Conservation (phyloP, 2,888 invertebrate genomes). For the Harmothoe impar region DNA sequence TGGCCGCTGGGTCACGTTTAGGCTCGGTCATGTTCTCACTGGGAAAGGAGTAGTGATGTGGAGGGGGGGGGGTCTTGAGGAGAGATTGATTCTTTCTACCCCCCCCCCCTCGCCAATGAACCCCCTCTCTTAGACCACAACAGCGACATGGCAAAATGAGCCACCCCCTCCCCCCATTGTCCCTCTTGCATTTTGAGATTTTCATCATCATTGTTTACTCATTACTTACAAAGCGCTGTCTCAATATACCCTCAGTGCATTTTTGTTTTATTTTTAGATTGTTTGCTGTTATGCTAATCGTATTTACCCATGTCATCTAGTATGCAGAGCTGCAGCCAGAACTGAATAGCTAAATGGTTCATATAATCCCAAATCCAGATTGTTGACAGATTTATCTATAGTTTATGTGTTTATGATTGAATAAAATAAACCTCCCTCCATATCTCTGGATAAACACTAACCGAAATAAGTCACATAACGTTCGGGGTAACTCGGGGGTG, state of each 20-base stretch:
- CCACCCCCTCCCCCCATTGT: neutral
- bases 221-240: neutral
- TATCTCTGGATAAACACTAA: too few relatives aligned
- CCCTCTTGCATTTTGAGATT: neutral
- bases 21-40: neutral
- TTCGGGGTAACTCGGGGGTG: too few relatives aligned
- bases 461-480: too few relatives aligned
- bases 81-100: slow-evolving; percentile 35
- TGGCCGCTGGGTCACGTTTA: slow-evolving; percentile 49
- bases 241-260: neutral
- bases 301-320: neutral
- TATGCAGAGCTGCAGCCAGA: neutral
- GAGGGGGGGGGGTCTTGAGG: neutral
- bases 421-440: too few relatives aligned
- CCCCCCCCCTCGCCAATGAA: neutral
- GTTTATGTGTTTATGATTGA: too few relatives aligned
- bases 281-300: neutral
- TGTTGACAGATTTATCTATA: too few relatives aligned
- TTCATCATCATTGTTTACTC: neutral
- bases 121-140: neutral
- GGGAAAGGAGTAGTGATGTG: neutral
- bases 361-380: too few relatives aligned
- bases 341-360: too few relatives aligned
- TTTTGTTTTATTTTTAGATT: neutral
- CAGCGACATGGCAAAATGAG: neutral